Evolutionary conservation across 2,113 vertebrate species (phyloP).

Genomic region (Mobula birostris): DNA sequence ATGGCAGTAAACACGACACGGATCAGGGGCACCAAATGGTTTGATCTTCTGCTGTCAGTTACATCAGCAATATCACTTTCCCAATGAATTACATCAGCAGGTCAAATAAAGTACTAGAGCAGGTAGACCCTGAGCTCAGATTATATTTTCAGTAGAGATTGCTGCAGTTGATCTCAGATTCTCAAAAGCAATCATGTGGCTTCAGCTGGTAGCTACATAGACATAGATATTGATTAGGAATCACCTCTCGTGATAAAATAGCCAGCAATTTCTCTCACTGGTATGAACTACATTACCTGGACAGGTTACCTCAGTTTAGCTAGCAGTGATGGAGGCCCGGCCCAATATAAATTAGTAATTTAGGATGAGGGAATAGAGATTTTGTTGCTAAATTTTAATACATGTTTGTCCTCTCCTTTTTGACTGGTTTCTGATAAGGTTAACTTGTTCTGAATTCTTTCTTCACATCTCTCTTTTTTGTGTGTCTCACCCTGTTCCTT

Average conservation of each 20-base stretch:
- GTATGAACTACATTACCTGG: neutral
- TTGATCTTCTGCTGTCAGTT: neutral
- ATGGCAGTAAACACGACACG: too few relatives aligned
- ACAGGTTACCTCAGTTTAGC: neutral
- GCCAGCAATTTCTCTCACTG: neutral
- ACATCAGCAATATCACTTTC: neutral
- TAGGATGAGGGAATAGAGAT: neutral
- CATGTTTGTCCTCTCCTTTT: neutral
- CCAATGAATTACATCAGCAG: neutral
- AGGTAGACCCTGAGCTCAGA: neutral
- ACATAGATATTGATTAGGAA: neutral
- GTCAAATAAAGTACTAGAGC: too few relatives aligned
- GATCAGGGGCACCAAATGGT: neutral
- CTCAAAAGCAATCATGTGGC: neutral
- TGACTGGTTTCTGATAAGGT: neutral
- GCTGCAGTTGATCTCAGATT: neutral
- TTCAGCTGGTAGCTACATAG: neutral
- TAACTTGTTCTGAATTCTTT: neutral
- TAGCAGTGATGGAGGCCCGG: neutral
- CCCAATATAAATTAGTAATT: neutral
- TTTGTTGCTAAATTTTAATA: neutral
- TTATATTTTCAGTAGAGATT: neutral
- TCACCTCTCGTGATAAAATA: neutral
- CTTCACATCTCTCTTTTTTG: neutral
- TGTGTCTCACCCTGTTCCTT: neutral